Evolutionary conservation across 2,113 vertebrate species (phyloP), one percentile per base, ranked within the genome.

Genomic region (Ploceus nigricollis): DNA sequence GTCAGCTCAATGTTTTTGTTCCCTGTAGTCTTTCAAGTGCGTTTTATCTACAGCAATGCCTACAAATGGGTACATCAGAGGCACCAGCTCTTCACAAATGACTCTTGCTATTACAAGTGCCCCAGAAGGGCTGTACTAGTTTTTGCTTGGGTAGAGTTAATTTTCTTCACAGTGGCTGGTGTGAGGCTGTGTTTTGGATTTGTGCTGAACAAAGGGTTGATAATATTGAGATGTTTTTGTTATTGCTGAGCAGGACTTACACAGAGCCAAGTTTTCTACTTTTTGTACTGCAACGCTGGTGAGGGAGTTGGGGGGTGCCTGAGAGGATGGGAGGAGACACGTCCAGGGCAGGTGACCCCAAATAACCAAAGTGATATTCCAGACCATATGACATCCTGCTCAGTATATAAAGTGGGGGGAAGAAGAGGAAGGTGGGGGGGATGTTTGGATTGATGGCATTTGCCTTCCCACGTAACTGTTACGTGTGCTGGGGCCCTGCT

Each of bases 211-310:
- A 61, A 30, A 27, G 40, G 27, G 40, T 22, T 76, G 54, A 42
- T 54, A 48, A 31, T 22, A 48, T 10, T 0, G 3, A 40, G 31
- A 42, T 19, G 14, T 31, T 76, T 82, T 39, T 42, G 14, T 69
- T 54, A 33, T 27, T 48, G 18, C 18, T 69, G 47, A 48, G 12
- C 39, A 61, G 63, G 21, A 9, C 24, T 68, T 45, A n/a, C 28
- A 39, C 4, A n/a, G 20, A 75, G 11, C 7, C 30, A 82, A 23
- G 17, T 76, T 61, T 61, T 27, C 40, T 69, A 10, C 21, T 76
- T 48, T 35, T 42, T 1, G 0, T 40, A 6, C 16, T 47, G 30
- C 0, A 1, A 13, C 0, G 0, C 30, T 61, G 31, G 15, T 40
- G 31, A 54, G 63, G 40, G 31, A 54, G 8, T 8, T 58, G 19